A percentile compares a stretch with the other conserved stretches of the same genome.
These are phyloP conservation scores for Antheraea mylitta DNA, from an alignment of 1,140 invertebrate species.

Conservation along the genomic window DNA sequence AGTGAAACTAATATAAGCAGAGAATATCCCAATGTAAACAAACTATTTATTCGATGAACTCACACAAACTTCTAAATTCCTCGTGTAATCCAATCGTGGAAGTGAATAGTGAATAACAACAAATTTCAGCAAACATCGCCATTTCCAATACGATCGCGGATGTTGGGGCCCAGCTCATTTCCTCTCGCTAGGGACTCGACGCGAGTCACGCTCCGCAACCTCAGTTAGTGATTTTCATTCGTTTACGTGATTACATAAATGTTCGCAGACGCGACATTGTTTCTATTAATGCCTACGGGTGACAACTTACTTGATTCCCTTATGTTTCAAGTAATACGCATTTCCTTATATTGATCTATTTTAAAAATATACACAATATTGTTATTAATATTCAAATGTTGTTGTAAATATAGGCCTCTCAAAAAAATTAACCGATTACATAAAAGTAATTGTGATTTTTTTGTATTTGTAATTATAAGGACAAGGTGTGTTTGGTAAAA, in stretches of 20 bases:
- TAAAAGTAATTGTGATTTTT: too few relatives aligned
- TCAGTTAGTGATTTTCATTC: slow-evolving; percentile 19
- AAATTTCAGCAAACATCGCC: background rate
- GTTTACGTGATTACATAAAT: background rate
- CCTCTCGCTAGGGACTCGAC: slow-evolving; percentile 21
- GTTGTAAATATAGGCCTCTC: too few relatives aligned
- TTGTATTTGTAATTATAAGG: too few relatives aligned
- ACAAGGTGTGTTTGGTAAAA: too few relatives aligned
- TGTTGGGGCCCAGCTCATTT: slow-evolving; percentile 23
- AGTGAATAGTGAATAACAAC: slow-evolving; percentile 3
- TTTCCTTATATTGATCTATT: too few relatives aligned
- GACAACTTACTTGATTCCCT: background rate
- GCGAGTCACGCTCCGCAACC: slow-evolving; percentile 19
- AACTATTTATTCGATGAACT: background rate
- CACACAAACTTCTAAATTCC: background rate
- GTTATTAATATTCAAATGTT: too few relatives aligned
- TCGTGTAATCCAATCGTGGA: background rate
- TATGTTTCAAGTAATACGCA: too few relatives aligned
- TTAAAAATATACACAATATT: too few relatives aligned
- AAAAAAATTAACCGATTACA: too few relatives aligned
- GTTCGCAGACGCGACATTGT: background rate
- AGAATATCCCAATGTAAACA: background rate
- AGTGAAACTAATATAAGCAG: too few relatives aligned
- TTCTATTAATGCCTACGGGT: background rate
- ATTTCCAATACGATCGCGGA: slow-evolving; percentile 8